Evolutionary conservation across 2,113 vertebrate species (phyloP).

Genomic region (Neotoma lepida): DNA sequence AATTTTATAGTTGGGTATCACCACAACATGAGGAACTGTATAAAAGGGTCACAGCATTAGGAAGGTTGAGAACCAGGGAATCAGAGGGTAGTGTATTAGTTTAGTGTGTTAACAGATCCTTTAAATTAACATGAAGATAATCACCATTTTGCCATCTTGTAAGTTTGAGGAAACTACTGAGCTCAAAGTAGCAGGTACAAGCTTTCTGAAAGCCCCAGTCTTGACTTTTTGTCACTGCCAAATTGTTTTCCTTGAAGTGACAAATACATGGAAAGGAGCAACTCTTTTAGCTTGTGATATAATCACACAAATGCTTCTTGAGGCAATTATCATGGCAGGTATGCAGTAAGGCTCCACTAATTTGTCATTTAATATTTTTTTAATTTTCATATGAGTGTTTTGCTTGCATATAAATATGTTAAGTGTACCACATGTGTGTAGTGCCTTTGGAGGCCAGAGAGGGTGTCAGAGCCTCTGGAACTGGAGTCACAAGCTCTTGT

Average conservation of each 20-base stretch:
- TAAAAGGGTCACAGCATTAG: not conserved
- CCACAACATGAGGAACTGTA: not conserved
- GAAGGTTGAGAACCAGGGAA: not conserved
- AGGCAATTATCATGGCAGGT: not conserved
- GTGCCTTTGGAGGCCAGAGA: not conserved
- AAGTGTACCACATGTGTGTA: not conserved
- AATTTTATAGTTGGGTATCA: not conserved
- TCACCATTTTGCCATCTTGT: not conserved
- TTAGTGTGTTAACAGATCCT: slow-evolving; percentile 33
- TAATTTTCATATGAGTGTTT: not conserved
- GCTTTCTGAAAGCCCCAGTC: slow-evolving; percentile 40
- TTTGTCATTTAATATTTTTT: not conserved
- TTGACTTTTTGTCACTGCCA: slow-evolving; percentile 28
- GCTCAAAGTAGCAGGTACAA: not conserved
- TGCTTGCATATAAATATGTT: not conserved
- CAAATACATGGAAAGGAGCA: not conserved
- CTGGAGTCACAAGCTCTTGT: not conserved
- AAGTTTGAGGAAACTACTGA: not conserved
- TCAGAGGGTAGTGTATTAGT: not conserved
- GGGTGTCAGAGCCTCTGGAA: not conserved
- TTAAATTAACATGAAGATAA: not conserved
- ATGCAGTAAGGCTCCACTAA: not conserved
- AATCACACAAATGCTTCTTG: not conserved
- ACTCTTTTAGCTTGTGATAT: not conserved
- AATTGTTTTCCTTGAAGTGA: slow-evolving; percentile 51